These are phyloP conservation scores for Mizuhopecten yessoensis DNA, from an alignment of 1,140 invertebrate genomes.

Conservation along the genomic window DNA sequence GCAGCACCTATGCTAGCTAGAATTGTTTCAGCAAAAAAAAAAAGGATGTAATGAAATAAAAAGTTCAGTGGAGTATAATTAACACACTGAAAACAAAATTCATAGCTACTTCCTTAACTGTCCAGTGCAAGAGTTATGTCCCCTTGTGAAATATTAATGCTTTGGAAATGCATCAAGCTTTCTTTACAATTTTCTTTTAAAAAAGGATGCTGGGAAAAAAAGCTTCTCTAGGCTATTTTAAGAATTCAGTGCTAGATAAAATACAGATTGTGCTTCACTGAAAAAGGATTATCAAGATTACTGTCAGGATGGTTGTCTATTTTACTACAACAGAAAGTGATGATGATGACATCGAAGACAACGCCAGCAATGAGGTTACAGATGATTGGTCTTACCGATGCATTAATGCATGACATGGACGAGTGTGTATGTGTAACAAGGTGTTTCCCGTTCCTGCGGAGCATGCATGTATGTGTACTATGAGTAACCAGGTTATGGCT, in stretches of 20 bases:
- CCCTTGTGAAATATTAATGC: background rate
- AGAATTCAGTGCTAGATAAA: background rate
- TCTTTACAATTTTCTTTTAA: background rate
- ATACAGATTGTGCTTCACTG: background rate
- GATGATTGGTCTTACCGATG: background rate
- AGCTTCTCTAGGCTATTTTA: background rate
- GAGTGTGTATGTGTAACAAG: background rate
- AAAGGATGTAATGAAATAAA: no score
- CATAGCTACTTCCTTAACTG: background rate
- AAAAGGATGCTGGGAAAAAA: background rate
- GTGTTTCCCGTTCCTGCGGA: background rate
- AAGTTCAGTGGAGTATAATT: no score
- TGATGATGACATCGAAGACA: background rate
- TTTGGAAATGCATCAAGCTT: background rate
- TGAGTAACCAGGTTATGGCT: background rate
- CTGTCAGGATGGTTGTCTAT: background rate
- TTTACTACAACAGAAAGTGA: background rate
- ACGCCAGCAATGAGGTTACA: background rate
- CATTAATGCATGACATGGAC: background rate
- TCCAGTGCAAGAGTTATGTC: background rate
- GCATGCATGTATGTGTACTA: slow-evolving; percentile 8
- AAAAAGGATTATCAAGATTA: background rate
- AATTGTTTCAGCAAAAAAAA: background rate
- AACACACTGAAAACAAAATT: background rate
- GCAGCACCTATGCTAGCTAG: background rate